Conservation (phyloP, 2,113 vertebrate genomes). For the Apteryx mantelli region DNA sequence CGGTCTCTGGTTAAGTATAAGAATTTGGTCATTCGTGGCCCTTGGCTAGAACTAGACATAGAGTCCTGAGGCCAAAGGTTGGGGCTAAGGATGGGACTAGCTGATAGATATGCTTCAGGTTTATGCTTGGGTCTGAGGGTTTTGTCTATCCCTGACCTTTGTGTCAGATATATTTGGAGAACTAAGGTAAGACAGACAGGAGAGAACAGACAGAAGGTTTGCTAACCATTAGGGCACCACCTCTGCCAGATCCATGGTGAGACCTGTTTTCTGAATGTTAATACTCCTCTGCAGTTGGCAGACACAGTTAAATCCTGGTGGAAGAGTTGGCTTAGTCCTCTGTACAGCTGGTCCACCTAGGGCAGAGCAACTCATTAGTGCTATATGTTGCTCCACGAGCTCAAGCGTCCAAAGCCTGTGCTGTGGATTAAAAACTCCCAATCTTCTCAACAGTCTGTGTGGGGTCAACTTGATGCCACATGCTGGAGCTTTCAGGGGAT, state of each 20-base stretch:
- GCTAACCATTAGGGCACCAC: neutral
- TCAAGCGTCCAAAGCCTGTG: neutral
- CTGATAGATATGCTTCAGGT: neutral
- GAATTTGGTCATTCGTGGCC: neutral
- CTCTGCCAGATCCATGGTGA: neutral
- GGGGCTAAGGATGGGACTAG: neutral
- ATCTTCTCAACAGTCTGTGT: neutral
- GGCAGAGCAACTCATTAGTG: neutral
- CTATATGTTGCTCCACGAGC: neutral
- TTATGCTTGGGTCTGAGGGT: neutral
- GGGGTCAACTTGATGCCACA: neutral
- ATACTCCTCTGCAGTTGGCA: neutral
- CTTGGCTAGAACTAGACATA: neutral
- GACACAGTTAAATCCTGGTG: neutral
- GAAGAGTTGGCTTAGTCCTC: neutral
- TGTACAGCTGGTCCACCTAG: neutral
- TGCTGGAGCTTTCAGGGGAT: neutral
- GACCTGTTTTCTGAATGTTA: neutral
- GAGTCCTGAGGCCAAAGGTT: neutral
- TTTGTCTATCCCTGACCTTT: neutral
- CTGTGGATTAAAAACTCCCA: neutral
- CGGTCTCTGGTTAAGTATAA: neutral
- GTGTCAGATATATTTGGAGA: neutral
- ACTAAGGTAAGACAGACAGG: neutral
- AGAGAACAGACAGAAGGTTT: neutral